phyloP scores from a whole-genome alignment of 2,797 vertebrate genomes.

The Mormyrops boulengeri region DNA sequence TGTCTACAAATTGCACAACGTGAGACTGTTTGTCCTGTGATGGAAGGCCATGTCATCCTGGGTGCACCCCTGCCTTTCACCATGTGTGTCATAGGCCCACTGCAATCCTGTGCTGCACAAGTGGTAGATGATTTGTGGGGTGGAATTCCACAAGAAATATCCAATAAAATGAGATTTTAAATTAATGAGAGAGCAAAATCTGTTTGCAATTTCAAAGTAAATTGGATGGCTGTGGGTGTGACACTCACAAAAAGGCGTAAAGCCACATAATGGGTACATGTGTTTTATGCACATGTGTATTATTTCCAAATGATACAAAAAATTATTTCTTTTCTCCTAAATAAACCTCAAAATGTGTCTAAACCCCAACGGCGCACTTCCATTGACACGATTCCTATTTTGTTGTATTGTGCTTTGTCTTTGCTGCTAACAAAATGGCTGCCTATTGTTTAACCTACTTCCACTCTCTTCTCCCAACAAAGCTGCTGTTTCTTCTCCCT shows the following conservation, averaged over 20 bases:
- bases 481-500: not conserved
- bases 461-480: not conserved
- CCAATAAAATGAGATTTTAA: not conserved
- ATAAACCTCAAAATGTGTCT: not conserved
- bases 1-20: not conserved
- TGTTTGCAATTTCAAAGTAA: not conserved
- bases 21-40: not conserved
- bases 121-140: not conserved
- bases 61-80: not conserved
- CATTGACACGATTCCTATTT: not conserved
- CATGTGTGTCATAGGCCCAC: not conserved
- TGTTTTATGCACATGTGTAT: not conserved
- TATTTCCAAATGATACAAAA: not conserved
- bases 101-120: not conserved
- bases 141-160: not conserved
- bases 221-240: not conserved
- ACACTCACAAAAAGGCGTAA: not conserved
- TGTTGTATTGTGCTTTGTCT: not conserved
- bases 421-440: not conserved
- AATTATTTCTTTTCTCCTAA: not conserved
- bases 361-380: not conserved
- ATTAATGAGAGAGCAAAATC: not conserved
- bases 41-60: not conserved
- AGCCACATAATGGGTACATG: not conserved
- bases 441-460: not conserved